A percentile compares a stretch with the other conserved stretches of the same genome.
Evolutionary conservation across 2,888 invertebrate genomes (phyloP).

Genomic region (Mellilla xanthometata): DNA sequence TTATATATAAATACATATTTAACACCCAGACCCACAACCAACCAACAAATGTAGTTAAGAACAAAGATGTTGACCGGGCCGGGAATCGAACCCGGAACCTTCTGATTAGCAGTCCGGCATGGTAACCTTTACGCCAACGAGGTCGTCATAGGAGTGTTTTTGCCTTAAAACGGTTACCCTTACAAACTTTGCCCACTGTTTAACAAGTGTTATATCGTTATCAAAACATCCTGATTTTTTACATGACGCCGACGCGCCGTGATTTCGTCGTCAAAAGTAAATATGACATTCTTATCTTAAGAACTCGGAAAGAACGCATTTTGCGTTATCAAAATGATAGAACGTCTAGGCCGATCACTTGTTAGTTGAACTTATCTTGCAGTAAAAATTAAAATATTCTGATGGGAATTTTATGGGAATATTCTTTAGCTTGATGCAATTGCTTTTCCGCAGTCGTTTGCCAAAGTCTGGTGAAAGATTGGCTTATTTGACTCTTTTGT

Average conservation of each 20-base stretch:
- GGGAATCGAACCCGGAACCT: too few species aligned
- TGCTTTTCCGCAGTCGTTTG: constrained; percentile 1
- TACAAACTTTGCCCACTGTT: constrained; percentile 28
- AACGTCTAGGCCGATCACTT: constrained; percentile 38
- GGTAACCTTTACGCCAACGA: too few species aligned
- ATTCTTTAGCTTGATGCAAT: constrained; percentile 2
- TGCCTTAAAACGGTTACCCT: too few species aligned
- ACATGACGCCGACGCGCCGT: constrained; percentile 39
- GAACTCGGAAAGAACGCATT: constrained; percentile 52
- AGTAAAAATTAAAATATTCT: constrained; percentile 21
- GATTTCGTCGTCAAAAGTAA: constrained; percentile 62
- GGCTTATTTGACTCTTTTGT: background rate
- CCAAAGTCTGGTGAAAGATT: constrained; percentile 10
- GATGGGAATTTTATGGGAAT: constrained; percentile 22
- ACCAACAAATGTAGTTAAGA: too few species aligned
- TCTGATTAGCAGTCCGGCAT: too few species aligned
- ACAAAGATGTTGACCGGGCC: too few species aligned
- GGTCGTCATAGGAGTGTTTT: too few species aligned
- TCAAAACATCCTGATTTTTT: constrained; percentile 72
- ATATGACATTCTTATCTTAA: constrained; percentile 63
- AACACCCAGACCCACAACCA: too few species aligned
- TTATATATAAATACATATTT: too few species aligned
- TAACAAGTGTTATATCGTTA: constrained; percentile 48
- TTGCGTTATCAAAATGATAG: constrained; percentile 62
- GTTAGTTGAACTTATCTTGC: constrained; percentile 26